Percentiles rank a stretch among this genome's conserved stretches.
Conservation (phyloP, 2,113 vertebrate genomes). For the Stomatorhinus ivindoensis region DNA sequence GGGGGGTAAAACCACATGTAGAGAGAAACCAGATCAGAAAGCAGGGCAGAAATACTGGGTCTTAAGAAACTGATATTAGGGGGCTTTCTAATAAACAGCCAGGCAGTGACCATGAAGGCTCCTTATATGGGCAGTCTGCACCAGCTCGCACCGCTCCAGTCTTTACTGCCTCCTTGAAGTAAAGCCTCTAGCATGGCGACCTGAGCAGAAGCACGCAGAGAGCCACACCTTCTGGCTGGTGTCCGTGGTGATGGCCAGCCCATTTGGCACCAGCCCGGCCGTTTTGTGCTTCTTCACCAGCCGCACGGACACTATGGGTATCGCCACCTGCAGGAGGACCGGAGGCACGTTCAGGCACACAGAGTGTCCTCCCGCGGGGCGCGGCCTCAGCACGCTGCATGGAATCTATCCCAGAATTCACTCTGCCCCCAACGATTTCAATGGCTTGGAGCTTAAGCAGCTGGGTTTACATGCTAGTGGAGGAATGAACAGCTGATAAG, state of each 20-base stretch:
- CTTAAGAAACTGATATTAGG: neutral
- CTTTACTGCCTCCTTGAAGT: neutral
- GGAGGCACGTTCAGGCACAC: neutral
- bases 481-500: neutral
- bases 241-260: constrained; percentile 85
- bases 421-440: neutral
- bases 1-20: neutral
- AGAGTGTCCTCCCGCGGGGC: neutral
- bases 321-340: constrained; percentile 66
- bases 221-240: constrained; percentile 77
- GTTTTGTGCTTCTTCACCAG: constrained; percentile 94
- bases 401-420: neutral
- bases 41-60: neutral
- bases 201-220: too few species aligned
- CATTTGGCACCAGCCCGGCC: constrained; percentile 83
- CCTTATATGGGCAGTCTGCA: neutral
- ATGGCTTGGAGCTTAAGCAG: neutral
- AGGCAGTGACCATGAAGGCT: neutral
- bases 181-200: neutral
- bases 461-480: neutral
- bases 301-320: constrained; percentile 78
- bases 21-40: neutral
- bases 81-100: neutral
- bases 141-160: neutral
- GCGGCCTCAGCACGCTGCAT: neutral